Base-by-base conservation (phyloP, 2,888 invertebrate genomes). In the Brachypalpus laphriformis region DNA sequence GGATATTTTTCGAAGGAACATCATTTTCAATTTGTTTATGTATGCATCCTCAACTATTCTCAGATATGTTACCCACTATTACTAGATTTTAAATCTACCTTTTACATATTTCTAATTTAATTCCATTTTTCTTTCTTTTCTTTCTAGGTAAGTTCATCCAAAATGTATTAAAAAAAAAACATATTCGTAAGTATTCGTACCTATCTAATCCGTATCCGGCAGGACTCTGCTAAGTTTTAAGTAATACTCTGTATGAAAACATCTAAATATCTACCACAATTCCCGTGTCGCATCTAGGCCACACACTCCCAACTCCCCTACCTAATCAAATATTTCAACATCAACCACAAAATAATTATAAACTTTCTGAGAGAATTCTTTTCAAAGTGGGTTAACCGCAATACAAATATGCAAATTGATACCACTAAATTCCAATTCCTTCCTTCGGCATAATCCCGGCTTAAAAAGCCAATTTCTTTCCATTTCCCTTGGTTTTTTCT, bases 381-480 rank as follows among this genome's bases (percentile, higher is more conserved):
- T 51, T 42, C 59, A 51, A 82, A 77, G 77, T 75, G 51, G 78
- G 74, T 57, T 78, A 78, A 78, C 83, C 78, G 78, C 78, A 78
- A 80, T 59, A 74, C 70, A 83, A 83, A 83, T 83, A 83, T 83
- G 83, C 78, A 83, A 83, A 83, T 83, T 82, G 83, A 78, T 70
- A 65, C 74, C 78, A 63, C 74, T 54, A 70, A 85, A 81, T 75
- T 77, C 81, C 66, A 54, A 71, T 66, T 71, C 40, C 65, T 72
- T 71, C 71, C 54, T 34, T n/a, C 37, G 37, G 61, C 71, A 71
- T 81, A 85, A 85, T 81, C 85, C 34, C 57, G 37, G 71, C 81
- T 80, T 85, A 75, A 71, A 80, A 85, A 81, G 85, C 81, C 81
- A 85, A 85, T 85, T 81, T 85, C 81, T 81, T 76, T 80, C 51